Base-by-base conservation (phyloP, 2,888 invertebrate genomes). In the Drosophila neotestacea region DNA sequence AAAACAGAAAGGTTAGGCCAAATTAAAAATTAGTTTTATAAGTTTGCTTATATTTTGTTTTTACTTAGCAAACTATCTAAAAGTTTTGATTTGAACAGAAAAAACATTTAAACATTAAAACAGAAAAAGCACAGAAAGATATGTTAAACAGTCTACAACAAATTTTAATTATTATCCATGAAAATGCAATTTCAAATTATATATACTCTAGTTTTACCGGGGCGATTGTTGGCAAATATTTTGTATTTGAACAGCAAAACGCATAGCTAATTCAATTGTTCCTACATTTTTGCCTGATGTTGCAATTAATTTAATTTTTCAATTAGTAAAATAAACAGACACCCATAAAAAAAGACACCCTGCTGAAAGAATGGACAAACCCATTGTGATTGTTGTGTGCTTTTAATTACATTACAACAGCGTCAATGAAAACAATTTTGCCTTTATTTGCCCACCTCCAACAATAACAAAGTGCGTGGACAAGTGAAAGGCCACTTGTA, bases 251-350 rank as follows among this genome's bases (percentile, higher is more conserved):
- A 22, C 11, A 36, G 47, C 34, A 38, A 16, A 39, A 54, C 36
- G n/a, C 46, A 6, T 16, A 13, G 42, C 58, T 61, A 67, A 66
- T 51, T 58, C 46, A 62, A 51, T 70, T 73, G 59, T 51, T 39
- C 52, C 42, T 54, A 27, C 50, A 58, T 44, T 62, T 54, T 30
- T 16, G 11, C 55, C 42, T 44, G 54, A 51, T 56, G 55, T n/a
- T 55, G 10, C 63, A 62, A 60, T 60, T 81, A 73, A 70, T 71
- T 81, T 56, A 42, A 81, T 79, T 81, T 79, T 79, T 78, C 71
- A 79, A 79, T 79, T 81, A 78, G 81, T 42, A 71, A 74, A 79
- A 78, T 68, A 67, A 79, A 77, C 77, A 79, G 47, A 62, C 16
- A 32, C 56, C 46, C 36, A 66, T 13, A 59, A 39, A 68, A 22